Evolutionary conservation across 2,113 vertebrate species (phyloP).

Genomic region (Alaudala cheleensis): DNA sequence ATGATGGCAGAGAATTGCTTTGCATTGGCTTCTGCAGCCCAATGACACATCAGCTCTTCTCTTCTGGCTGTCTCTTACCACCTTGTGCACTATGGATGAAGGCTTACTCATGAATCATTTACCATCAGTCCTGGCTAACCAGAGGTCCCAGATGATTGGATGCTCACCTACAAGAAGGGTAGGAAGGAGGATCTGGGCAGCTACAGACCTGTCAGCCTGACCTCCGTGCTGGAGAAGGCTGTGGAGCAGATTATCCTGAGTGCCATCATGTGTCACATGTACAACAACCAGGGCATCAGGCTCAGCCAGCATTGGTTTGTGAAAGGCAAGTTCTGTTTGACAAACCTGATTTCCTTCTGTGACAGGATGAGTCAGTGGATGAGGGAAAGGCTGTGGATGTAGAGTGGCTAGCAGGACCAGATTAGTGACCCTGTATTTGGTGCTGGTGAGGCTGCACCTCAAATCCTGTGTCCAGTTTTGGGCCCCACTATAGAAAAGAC

Average conservation of each 20-base stretch:
- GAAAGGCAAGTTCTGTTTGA: neutral
- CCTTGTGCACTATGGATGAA: neutral
- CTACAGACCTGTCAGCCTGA: neutral
- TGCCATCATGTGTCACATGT: rapidly evolving
- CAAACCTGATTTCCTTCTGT: neutral
- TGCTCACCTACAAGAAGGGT: neutral
- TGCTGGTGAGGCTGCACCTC: neutral
- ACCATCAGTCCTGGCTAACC: neutral
- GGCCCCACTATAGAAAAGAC: neutral
- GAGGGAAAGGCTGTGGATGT: neutral
- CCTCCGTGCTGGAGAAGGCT: neutral
- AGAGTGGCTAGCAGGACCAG: neutral
- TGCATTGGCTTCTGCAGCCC: neutral
- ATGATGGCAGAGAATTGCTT: neutral
- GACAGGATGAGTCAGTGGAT: neutral
- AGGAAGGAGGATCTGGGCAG: neutral
- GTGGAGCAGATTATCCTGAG: neutral
- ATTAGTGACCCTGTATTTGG: too few relatives aligned
- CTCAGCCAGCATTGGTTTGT: neutral
- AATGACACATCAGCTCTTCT: neutral
- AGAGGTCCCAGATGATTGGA: neutral
- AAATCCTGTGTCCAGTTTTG: neutral
- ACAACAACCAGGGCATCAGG: neutral
- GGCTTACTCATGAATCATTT: neutral
- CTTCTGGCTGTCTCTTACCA: neutral